These are phyloP conservation scores for Molossus molossus DNA, from an alignment of 2,797 vertebrate species.

Conservation along the genomic window DNA sequence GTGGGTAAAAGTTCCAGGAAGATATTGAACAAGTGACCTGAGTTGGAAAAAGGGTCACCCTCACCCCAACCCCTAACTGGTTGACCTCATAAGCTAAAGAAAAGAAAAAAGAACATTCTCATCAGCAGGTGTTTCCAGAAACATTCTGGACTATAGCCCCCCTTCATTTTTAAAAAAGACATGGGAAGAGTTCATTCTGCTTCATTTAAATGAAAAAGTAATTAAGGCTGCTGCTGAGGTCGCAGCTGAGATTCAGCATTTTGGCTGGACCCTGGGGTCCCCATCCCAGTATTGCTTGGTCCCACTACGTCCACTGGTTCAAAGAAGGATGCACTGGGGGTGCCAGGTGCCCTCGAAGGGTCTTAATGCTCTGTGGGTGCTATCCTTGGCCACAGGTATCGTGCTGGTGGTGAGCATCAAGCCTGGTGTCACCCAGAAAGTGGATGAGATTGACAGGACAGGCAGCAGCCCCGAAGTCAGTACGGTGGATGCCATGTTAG, in stretches of 20 bases:
- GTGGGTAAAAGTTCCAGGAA: constrained; percentile 6
- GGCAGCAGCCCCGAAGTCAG: constrained; percentile 95
- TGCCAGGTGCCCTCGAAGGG: not conserved
- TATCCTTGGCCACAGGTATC: constrained; percentile 92
- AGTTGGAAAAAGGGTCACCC: constrained; percentile 25
- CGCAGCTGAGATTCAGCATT: not conserved
- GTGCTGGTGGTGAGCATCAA: constrained; percentile 97
- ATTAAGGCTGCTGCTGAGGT: not conserved
- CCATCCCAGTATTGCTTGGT: not conserved
- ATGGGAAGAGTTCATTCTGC: not conserved
- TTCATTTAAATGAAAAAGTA: constrained; percentile 27
- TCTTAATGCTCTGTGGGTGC: constrained; percentile 54
- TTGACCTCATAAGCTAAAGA: constrained; percentile 38
- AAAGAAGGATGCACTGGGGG: not conserved
- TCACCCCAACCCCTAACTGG: not conserved
- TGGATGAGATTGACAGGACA: constrained; percentile 93
- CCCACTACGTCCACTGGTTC: not conserved
- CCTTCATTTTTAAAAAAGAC: not conserved
- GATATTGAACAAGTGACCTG: not conserved
- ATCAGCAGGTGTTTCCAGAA: constrained; percentile 54
- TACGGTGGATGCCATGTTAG: constrained; percentile 96
- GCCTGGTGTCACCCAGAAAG: constrained; percentile 95
- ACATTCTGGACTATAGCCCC: not conserved
- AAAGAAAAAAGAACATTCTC: constrained; percentile 7
- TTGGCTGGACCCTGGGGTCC: not conserved